Evolutionary conservation across 2,888 invertebrate species (phyloP), one percentile per base, ranked within the genome.

Genomic region (Villa cingulata): DNA sequence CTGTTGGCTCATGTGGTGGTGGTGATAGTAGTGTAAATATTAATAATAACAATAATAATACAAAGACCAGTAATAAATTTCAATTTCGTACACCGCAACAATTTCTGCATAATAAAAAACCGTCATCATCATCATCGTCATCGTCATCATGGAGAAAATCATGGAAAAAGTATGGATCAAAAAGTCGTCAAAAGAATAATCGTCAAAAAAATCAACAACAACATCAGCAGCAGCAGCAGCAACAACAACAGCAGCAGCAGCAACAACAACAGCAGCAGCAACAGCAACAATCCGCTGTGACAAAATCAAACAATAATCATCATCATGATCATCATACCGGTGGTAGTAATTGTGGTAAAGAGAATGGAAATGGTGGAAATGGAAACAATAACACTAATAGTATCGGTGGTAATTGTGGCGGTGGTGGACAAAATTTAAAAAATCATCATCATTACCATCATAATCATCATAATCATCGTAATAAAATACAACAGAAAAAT

Each of bases 81-180:
- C 66, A 66, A 49, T 68, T 67, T 52, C 65, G 68, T 50, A 60
- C 66, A 45, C 68, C 68, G 20, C 68, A 66, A 51, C 63, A 62
- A 50, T 61, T 60, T 57, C 57, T 59, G 36, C 58, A 58, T 48
- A 59, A 57, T 45, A 61, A 59, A 38, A 53, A 53, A 48, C n/a
- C n/a, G n/a, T n/a, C n/a, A n/a, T n/a, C n/a, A n/a, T n/a, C n/a
- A n/a, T n/a, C n/a, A n/a, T n/a, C n/a, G n/a, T n/a, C n/a, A n/a
- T n/a, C n/a, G n/a, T 39, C 54, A 45, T 47, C 55, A 18, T 10
- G 41, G 51, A 58, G 63, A 50, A 66, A 66, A 57, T 58, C 61
- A 45, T 65, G 65, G 64, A 64, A 66, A 52, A 67, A 68, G 50
- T 59, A 65, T 19, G 65, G 64, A 51, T 61, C 63, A 47, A 64